Percentiles rank a stretch among this genome's conserved stretches.
Conservation (phyloP, 2,797 vertebrate genomes). For the Artibeus lituratus region DNA sequence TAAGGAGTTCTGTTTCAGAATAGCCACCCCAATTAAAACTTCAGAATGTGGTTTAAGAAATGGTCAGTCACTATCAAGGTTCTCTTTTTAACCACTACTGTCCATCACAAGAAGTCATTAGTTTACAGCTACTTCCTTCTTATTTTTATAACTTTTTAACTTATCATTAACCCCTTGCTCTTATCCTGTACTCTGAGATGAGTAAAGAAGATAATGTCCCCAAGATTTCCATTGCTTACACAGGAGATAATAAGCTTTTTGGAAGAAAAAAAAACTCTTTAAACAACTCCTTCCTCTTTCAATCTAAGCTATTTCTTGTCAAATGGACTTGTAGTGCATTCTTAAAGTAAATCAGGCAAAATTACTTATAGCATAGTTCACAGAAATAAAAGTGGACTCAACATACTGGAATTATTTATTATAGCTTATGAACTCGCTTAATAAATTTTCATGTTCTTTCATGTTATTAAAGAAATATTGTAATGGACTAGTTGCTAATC, state of each 20-base stretch:
- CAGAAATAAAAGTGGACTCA: constrained; percentile 45
- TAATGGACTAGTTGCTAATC: constrained; percentile 37
- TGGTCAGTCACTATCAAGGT: neutral
- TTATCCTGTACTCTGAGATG: constrained; percentile 79
- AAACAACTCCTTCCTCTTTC: constrained; percentile 80
- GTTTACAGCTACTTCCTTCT: constrained; percentile 68
- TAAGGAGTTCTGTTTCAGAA: neutral
- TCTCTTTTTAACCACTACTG: constrained; percentile 53
- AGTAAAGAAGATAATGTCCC: constrained; percentile 77
- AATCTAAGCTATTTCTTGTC: constrained; percentile 74
- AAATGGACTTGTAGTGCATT: constrained; percentile 58
- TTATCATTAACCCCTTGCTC: constrained; percentile 79
- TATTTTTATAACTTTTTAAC: constrained; percentile 76
- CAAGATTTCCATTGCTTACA: constrained; percentile 77
- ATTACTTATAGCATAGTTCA: constrained; percentile 60
- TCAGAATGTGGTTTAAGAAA: neutral
- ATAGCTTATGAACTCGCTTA: constrained; percentile 4
- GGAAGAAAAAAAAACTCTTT: constrained; percentile 73
- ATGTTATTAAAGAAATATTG: constrained; percentile 43
- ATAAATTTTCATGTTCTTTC: neutral
- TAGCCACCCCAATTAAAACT: neutral
- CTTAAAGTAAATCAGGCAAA: constrained; percentile 63
- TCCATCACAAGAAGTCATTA: constrained; percentile 43
- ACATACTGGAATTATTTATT: constrained; percentile 20
- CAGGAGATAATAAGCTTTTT: constrained; percentile 78